Evolutionary conservation across 2,797 vertebrate species (phyloP), one percentile per base, ranked within the genome.

Genomic region (Acrocephalus scirpaceus): DNA sequence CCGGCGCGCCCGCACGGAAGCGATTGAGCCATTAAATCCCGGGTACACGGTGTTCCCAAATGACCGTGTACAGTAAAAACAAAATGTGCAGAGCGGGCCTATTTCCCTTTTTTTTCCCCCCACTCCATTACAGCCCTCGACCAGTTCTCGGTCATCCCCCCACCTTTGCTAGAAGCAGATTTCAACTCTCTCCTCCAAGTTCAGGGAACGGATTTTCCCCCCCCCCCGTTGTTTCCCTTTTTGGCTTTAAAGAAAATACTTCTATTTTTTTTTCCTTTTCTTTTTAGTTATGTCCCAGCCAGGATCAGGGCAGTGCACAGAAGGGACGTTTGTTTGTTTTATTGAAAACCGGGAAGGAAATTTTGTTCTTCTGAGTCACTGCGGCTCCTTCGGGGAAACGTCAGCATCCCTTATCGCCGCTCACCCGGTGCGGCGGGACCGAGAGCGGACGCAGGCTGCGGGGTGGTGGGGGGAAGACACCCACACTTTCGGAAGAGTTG

Each of bases 301-400:
- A 18, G 82, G 78, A 87, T 64, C 44, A 87, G 81, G 87, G 92
- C 88, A 95, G 76, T 89, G 58, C 67, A 91, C 75, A 96, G 91
- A 92, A 95, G 88, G 92, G 92, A 85, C 92, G 50, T 96, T 97
- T 97, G 95, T 95, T 96, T 96, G 81, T 97, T 97, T 97, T 95
- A 89, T 50, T 89, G 87, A 92, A 95, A 95, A 78, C 77, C 34
- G 61, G 96, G 97, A 93, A 98, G 98, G 98, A 98, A 98, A 97
- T 97, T 96, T 96, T 83, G 86, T 97, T 97, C 90, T 86, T 97
- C 96, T 97, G 97, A 98, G 96, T 98, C 97, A 98, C 96, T 86
- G 94, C 76, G 96, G 91, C 96, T 97, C 95, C 97, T 96, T 93
- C 91, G 95, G 93, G 97, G 95, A 95, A 96, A 96, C 94, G 97